Conservation (phyloP, 2,113 vertebrate species). For the Oryzias javanicus region DNA sequence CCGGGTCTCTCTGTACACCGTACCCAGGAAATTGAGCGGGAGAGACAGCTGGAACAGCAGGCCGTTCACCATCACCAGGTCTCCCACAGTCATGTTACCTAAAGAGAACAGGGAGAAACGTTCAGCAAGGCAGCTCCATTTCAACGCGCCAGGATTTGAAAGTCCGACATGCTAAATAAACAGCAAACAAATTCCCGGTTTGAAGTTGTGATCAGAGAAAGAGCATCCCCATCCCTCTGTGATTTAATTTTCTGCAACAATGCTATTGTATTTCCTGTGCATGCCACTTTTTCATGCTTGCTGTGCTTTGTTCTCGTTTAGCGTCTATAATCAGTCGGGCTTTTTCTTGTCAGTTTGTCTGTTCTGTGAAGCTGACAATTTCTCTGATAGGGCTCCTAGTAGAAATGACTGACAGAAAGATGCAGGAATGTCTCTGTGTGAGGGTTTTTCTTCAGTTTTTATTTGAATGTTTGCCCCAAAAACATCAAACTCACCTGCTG, state of each 20-base stretch:
- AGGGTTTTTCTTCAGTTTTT: slow-evolving; percentile 1
- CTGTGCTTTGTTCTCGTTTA: slow-evolving; percentile 57
- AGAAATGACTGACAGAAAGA: slow-evolving; percentile 7
- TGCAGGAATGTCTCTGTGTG: slow-evolving; percentile 7
- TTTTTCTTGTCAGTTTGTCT: slow-evolving; percentile 37
- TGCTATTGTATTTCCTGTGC: slow-evolving; percentile 53
- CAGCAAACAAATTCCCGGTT: slow-evolving; percentile 25
- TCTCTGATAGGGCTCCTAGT: slow-evolving; percentile 1
- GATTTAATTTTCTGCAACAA: slow-evolving; percentile 64
- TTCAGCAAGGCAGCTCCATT: slow-evolving; percentile 11
- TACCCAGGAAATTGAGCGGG: slow-evolving; percentile 97
- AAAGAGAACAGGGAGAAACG: slow-evolving; percentile 12
- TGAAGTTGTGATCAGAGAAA: slow-evolving; percentile 36
- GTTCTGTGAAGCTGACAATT: neutral
- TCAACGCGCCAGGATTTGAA: slow-evolving; percentile 5
- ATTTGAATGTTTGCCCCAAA: neutral
- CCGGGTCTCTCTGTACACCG: slow-evolving; percentile 97
- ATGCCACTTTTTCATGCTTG: slow-evolving; percentile 54
- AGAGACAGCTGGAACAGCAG: slow-evolving; percentile 97
- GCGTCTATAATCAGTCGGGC: slow-evolving; percentile 45
- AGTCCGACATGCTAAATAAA: slow-evolving; percentile 7
- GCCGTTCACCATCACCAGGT: slow-evolving; percentile 98
- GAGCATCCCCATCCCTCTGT: slow-evolving; percentile 44
- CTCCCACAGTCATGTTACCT: slow-evolving; percentile 94
- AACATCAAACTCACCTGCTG: slow-evolving; percentile 80